Percentiles rank a stretch among this genome's conserved stretches.
Conservation (phyloP, 1,140 invertebrate species). For the Tetraneura akinire region DNA sequence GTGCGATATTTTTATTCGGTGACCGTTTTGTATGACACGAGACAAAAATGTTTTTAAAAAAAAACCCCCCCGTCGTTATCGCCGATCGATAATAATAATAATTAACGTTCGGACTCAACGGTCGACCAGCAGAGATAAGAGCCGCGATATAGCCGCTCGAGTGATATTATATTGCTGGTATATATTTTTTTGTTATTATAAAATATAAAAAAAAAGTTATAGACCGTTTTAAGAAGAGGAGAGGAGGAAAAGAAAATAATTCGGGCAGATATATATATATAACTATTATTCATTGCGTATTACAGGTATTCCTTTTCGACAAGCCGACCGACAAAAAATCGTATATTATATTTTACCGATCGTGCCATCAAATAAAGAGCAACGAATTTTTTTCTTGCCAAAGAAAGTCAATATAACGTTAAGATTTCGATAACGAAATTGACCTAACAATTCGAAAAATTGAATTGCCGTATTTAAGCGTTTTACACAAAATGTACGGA, state of each 20-base stretch:
- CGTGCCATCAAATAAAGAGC: no score
- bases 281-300: no score
- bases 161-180: not conserved
- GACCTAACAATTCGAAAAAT: no score
- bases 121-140: not conserved
- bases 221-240: no score
- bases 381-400: no score
- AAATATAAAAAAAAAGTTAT: not conserved
- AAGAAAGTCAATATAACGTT: no score
- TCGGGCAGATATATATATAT: no score
- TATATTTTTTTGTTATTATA: not conserved
- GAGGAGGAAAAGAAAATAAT: not conserved
- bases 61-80: conserved; percentile 10
- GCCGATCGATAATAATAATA: conserved; percentile 36
- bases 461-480: no score
- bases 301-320: conserved; percentile 6
- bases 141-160: not conserved
- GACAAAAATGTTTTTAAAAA: conserved; percentile 3
- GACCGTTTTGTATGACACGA: conserved; percentile 34
- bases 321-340: not conserved
- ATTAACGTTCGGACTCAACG: conserved; percentile 16
- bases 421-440: no score
- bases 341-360: no score
- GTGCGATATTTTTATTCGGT: conserved; percentile 8
- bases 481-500: no score